A percentile compares a stretch with the other conserved stretches of the same genome.
phyloP scores from a whole-genome alignment of 92 coral and sea anemone genomes.

The Pocillopora grandis region DNA sequence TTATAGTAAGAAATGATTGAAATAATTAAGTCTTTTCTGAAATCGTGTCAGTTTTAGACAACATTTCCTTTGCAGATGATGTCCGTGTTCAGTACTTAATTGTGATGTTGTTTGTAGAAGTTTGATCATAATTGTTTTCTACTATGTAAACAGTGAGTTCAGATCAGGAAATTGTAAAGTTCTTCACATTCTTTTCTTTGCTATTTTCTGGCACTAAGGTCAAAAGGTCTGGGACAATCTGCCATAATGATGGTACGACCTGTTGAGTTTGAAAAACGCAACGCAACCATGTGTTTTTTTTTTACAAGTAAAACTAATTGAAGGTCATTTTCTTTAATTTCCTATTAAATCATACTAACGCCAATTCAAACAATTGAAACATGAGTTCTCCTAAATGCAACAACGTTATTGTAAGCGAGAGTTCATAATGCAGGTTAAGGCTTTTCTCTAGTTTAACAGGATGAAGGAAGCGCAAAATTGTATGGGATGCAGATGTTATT shows the following conservation, averaged over 20 bases:
- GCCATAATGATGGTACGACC: background rate
- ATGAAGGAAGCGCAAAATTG: too few species aligned
- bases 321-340: background rate
- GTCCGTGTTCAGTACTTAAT: background rate
- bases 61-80: background rate
- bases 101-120: too few species aligned
- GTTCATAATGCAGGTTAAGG: too few species aligned
- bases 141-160: too few species aligned
- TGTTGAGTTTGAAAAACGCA: background rate
- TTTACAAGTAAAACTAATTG: background rate
- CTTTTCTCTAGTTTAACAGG: too few species aligned
- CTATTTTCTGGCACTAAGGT: background rate
- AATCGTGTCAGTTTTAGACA: background rate
- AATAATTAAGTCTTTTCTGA: background rate
- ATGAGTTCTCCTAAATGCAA: too few species aligned
- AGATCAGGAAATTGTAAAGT: background rate
- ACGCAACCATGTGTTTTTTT: background rate
- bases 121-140: too few species aligned
- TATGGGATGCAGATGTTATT: too few species aligned
- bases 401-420: too few species aligned
- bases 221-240: constrained; percentile 4
- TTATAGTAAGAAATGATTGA: background rate
- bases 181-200: background rate
- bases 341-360: background rate
- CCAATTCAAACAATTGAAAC: too few species aligned